Evolutionary conservation across 2,797 vertebrate genomes (phyloP).

Genomic region (Rhincodon typus): DNA sequence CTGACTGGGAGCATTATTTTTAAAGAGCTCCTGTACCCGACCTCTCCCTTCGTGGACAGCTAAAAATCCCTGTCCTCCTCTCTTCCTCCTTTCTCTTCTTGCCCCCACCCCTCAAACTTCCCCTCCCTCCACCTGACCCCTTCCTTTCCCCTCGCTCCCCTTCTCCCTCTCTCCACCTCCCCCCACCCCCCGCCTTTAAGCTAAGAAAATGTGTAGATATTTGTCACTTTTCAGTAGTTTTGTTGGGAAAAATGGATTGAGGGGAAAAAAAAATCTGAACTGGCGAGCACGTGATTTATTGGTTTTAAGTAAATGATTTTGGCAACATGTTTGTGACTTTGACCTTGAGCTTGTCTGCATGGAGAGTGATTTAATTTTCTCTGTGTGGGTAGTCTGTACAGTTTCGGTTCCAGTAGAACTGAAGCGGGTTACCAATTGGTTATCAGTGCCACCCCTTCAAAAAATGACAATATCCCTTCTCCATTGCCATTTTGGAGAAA

Average conservation of each 20-base stretch:
- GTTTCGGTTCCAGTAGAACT: not conserved
- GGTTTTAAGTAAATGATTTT: not conserved
- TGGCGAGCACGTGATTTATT: not conserved
- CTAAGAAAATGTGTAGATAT: not conserved
- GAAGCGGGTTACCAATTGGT: not conserved
- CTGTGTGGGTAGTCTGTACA: not conserved
- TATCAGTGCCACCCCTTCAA: not conserved
- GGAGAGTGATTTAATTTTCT: not conserved
- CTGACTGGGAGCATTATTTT: too few relatives aligned
- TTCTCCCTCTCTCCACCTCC: too few relatives aligned
- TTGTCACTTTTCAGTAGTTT: not conserved
- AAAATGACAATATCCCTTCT: not conserved
- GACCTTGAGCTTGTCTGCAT: not conserved
- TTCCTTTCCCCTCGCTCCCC: too few relatives aligned
- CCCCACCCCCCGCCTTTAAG: too few relatives aligned
- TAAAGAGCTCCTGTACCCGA: too few relatives aligned
- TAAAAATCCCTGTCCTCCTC: too few relatives aligned
- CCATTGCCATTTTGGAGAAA: not conserved
- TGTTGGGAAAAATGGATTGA: not conserved
- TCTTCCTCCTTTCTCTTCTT: too few relatives aligned
- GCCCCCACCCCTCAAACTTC: too few relatives aligned
- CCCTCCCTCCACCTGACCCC: too few relatives aligned
- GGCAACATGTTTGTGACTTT: not conserved
- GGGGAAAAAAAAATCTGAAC: not conserved
- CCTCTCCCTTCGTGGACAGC: too few relatives aligned